Evolutionary conservation across 2,888 invertebrate species (phyloP).

Genomic region (Drosophila quasianomalipes): DNA sequence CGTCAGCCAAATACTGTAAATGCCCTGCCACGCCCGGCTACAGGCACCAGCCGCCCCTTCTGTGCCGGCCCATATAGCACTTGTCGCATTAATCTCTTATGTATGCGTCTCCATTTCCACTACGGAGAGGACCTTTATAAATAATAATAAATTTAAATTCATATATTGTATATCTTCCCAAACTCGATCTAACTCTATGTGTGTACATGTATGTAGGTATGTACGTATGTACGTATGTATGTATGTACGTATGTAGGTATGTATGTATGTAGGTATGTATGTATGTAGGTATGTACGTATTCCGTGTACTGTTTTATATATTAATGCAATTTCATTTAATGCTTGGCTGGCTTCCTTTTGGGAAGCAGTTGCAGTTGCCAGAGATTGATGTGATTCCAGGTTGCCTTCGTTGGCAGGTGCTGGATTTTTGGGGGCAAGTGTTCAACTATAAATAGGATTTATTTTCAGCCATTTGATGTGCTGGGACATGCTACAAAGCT

Average conservation of each 20-base stretch:
- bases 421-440: constrained; percentile 13
- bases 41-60: constrained; percentile 12
- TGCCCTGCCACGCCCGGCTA: constrained; percentile 31
- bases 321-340: constrained; percentile 57
- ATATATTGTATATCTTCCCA: constrained; percentile 11
- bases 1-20: constrained; percentile 55
- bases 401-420: constrained; percentile 40
- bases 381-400: constrained; percentile 50
- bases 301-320: constrained; percentile 19
- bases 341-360: constrained; percentile 37
- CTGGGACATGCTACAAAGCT: not conserved
- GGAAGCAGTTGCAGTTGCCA: constrained; percentile 1
- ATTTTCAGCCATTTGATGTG: constrained; percentile 13
- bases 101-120: constrained; percentile 17
- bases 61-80: constrained; percentile 19
- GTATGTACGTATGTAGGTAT: not conserved
- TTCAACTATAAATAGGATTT: constrained; percentile 45
- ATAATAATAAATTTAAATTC: constrained; percentile 41
- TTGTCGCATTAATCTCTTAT: constrained; percentile 69
- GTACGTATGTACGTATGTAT: not conserved
- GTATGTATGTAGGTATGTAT: not conserved
- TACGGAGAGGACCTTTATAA: constrained; percentile 15
- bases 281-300: not conserved
- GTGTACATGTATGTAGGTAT: not conserved
- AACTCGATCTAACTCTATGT: not conserved